Base-by-base conservation (phyloP, 2,888 invertebrate genomes). In the Nomada lathburiana region DNA sequence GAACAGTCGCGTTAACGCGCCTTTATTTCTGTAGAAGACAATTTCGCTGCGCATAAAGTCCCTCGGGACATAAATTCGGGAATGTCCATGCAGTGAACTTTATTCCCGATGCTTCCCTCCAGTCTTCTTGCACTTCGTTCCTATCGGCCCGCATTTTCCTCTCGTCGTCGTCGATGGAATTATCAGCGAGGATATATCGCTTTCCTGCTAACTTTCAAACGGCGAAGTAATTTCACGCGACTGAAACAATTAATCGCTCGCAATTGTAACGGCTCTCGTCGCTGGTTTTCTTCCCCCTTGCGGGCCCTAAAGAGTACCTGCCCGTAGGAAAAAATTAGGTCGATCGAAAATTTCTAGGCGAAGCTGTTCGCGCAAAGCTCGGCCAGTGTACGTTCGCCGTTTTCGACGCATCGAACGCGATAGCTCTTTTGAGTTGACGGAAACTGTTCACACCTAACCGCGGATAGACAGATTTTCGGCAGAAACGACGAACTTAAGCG, bases 391-490 rank as follows among this genome's bases (percentile, higher is more conserved):
- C 20, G 53, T 53, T 53, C 9, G 36, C 36, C 67, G 64, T 72
- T 50, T 72, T 47, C 47, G 57, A 63, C 47, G 62, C 62, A 23
- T 44, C 53, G 16, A 23, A 26, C 64, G 63, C 26, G 55, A 59
- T 44, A 55, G 42, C 50, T 64, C 59, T 64, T 36, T 53, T n/a
- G 23, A 50, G 44, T 18, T 16, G 63, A 20, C 50, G 42, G 36
- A 60, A 42, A 65, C 64, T 65, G 23, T 73, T 69, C 47, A 65
- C 64, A 55, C 63, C 52, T 53, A 36, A 65, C 67, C 52, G 67
- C 59, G 29, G 53, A 26, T 53, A 36, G 53, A 23, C 20, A n/a
- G 44, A 71, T 77, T 76, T 67, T 71, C 80, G 42, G 55, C 55
- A 57, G 50, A 65, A 73, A 67, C 73, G 59, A 62, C 55, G 60